These are phyloP conservation scores for Holothuria glaberrima DNA, from an alignment of 35 echinoderm and acorn worm species.

Conservation along the genomic window DNA sequence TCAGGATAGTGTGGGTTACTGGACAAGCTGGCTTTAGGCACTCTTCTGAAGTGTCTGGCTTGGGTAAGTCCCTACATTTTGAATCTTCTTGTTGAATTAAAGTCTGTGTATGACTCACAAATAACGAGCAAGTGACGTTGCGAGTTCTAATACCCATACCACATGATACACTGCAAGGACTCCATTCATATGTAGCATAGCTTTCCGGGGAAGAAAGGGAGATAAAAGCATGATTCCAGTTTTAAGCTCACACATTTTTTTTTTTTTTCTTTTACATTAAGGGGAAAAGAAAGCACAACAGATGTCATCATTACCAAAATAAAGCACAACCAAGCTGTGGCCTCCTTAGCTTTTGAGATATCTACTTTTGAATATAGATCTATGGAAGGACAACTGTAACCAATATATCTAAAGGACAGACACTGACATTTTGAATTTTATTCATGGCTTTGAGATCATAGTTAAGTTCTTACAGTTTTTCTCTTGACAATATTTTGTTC, in stretches of 20 bases:
- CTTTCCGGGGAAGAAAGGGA: neutral
- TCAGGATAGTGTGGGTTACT: neutral
- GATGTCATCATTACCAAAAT: no score
- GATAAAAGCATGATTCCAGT: neutral
- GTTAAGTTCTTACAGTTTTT: no score
- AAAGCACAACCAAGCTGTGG: no score
- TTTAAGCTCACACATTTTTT: neutral
- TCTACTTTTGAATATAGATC: no score
- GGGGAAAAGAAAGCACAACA: no score
- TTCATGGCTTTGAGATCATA: no score
- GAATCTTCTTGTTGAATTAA: neutral
- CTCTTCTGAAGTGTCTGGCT: constrained; percentile 10
- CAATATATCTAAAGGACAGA: no score
- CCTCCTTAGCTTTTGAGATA: no score
- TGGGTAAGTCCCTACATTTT: neutral
- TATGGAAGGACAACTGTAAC: no score
- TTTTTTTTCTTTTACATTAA: no score
- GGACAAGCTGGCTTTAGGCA: neutral
- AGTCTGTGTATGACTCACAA: constrained; percentile 19
- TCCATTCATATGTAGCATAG: constrained; percentile 23
- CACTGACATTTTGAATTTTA: no score
- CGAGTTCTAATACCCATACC: constrained; percentile 1
- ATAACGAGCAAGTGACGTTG: constrained; percentile 18
- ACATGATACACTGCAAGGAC: constrained; percentile 46
- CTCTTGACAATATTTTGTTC: no score